These are phyloP conservation scores for Cochlearius cochlearius DNA, from an alignment of 2,113 vertebrate species.

Conservation along the genomic window DNA sequence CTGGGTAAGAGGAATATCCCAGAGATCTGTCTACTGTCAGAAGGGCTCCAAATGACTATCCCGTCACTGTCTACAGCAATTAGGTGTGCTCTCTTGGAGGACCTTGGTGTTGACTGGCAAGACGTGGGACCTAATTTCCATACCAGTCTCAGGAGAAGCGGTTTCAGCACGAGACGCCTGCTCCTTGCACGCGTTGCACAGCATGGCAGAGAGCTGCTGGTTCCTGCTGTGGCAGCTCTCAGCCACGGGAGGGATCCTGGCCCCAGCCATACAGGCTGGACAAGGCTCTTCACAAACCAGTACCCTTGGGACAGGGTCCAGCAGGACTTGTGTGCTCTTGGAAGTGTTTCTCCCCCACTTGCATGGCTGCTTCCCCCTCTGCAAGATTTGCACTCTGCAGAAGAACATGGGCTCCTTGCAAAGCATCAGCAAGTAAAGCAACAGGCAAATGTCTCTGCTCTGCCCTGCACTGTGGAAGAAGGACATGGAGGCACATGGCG, in stretches of 20 bases:
- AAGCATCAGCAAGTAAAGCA: background rate
- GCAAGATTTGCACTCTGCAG: background rate
- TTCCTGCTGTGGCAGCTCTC: conserved; percentile 21
- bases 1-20: background rate
- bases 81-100: background rate
- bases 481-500: rapidly evolving
- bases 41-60: background rate
- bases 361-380: background rate
- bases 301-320: background rate
- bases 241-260: conserved; percentile 30
- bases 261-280: background rate
- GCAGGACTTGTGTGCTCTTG: background rate
- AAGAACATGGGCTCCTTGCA: background rate
- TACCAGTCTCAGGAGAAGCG: background rate
- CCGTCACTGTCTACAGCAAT: background rate
- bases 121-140: rapidly evolving
- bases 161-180: background rate
- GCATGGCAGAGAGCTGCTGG: background rate
- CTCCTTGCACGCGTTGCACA: background rate
- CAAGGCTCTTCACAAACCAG: background rate
- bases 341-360: background rate
- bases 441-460: background rate
- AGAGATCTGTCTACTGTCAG: background rate
- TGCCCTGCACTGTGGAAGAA: background rate
- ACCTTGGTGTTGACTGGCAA: background rate